Base-by-base conservation (phyloP, 2,888 invertebrate species). In the Muschampia plurimacula region DNA sequence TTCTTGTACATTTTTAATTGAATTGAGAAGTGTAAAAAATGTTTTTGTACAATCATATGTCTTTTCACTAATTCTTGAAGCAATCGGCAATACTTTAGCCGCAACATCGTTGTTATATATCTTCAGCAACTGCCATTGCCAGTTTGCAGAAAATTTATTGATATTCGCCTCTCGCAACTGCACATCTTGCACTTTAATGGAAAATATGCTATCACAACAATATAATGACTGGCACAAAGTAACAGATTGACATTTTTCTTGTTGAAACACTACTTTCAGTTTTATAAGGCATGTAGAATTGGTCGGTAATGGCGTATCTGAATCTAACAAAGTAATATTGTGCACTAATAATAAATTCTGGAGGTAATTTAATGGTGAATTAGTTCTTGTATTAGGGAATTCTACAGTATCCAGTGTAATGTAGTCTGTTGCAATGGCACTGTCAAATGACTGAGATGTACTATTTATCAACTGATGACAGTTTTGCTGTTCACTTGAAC, bases 51-150 rank as follows among this genome's bases (percentile, higher is more conserved):
- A 71, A 0, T 79, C 73, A 69, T 72, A 79, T 22, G 82, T 80
- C 28, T 81, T 79, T 41, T 66, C 73, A 59, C 85, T 79, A n/a
- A 84, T 74, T 79, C 83, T 89, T 74, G 77, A 70, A 52, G 92
- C 88, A 80, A 83, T 87, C 52, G 79, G 69, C 68, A 88, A 72
- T 28, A 92, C 59, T 80, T 86, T 89, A 1, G 67, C 52, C 1
- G 83, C 82, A 46, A 91, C 82, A 36, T 89, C 84, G 28, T 87
- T 84, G 74, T 78, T 82, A 75, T 83, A 91, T 49, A 86, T 81
- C 77, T 89, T 88, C n/a, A 93, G 77, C 72, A 93, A 84, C 80
- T 92, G 89, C 93, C 93, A 93, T 80, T 94, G 93, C 93, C 93
- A 93, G 75, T 86, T 86, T 2, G 90, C 83, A 36, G 87, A 82